phyloP scores from a whole-genome alignment of 2,113 vertebrate species.

The Noctilio leporinus region DNA sequence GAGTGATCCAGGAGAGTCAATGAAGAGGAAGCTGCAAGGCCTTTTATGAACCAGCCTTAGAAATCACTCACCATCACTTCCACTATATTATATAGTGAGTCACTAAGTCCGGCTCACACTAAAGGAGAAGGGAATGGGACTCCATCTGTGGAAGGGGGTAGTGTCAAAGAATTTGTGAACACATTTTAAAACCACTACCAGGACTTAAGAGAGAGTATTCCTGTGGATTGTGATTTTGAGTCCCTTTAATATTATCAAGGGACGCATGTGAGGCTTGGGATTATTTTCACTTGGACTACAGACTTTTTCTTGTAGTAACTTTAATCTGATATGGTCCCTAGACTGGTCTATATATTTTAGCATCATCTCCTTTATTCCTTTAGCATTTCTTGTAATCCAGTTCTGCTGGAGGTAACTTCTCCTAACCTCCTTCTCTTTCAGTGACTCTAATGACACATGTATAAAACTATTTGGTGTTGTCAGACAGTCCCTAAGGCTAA shows the following conservation, averaged over 20 bases:
- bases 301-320: background rate
- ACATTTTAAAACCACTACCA: background rate
- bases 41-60: background rate
- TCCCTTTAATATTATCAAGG: background rate
- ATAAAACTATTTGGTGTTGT: background rate
- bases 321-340: background rate
- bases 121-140: background rate
- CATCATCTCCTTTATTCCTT: background rate
- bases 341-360: background rate
- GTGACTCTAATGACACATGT: background rate
- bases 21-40: background rate
- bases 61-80: background rate
- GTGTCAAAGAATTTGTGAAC: background rate
- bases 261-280: background rate
- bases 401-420: background rate
- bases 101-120: background rate
- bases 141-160: background rate
- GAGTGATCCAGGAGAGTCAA: background rate
- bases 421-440: background rate
- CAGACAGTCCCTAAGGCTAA: background rate
- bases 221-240: background rate
- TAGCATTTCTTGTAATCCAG: background rate
- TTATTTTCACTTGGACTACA: background rate
- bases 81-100: background rate
- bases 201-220: background rate